Evolutionary conservation across 2,113 vertebrate species (phyloP).

Genomic region (Oxyura jamaicensis): DNA sequence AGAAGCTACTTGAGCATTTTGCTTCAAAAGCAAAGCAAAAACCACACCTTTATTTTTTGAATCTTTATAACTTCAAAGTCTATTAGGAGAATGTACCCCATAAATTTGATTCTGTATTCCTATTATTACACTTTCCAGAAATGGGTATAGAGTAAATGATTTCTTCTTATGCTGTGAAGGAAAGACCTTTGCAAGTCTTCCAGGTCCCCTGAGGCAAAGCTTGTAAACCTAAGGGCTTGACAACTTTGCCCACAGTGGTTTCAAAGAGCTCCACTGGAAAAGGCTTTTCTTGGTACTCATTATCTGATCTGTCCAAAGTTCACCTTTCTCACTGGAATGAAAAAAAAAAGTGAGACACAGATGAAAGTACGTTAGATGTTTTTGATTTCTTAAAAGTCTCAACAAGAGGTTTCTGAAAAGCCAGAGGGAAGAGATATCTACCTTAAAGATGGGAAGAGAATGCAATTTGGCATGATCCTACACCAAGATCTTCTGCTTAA

Average conservation of each 20-base stretch:
- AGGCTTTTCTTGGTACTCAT: slow-evolving; percentile 40
- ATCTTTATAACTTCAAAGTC: background rate
- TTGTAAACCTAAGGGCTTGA: slow-evolving; percentile 34
- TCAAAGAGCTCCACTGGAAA: slow-evolving; percentile 16
- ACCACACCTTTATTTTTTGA: background rate
- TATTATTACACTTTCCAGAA: slow-evolving; percentile 16
- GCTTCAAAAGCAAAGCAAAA: slow-evolving; percentile 5
- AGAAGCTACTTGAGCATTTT: background rate
- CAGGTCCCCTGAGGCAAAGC: background rate
- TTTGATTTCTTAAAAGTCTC: slow-evolving; percentile 43
- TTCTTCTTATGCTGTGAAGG: slow-evolving; percentile 7
- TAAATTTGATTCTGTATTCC: background rate
- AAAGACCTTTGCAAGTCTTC: slow-evolving; percentile 36
- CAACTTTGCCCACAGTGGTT: slow-evolving; percentile 36
- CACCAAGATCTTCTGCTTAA: slow-evolving; percentile 16
- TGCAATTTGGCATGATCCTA: background rate
- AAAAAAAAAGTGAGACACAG: background rate
- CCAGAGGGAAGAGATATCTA: slow-evolving; percentile 10
- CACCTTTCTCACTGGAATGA: slow-evolving; percentile 27
- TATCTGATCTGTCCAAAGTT: slow-evolving; percentile 50
- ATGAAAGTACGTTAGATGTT: slow-evolving; percentile 47
- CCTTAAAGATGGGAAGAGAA: slow-evolving; percentile 6
- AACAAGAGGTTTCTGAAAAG: slow-evolving; percentile 50
- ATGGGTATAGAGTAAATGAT: background rate
- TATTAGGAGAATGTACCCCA: background rate